These are phyloP conservation scores for Agrochola litura DNA, from an alignment of 2,888 invertebrate species.

Conservation along the genomic window DNA sequence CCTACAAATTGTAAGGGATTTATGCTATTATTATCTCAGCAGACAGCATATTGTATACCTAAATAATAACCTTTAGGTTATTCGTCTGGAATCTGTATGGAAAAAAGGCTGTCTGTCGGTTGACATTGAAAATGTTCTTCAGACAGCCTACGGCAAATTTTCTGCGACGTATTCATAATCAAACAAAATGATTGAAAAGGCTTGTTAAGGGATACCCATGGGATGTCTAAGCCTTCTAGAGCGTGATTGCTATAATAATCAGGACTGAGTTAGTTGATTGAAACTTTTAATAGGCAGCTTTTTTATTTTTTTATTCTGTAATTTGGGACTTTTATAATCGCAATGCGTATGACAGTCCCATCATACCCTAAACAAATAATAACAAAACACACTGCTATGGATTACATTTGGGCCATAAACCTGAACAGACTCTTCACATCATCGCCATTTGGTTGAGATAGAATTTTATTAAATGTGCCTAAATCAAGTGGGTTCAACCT, in stretches of 20 bases:
- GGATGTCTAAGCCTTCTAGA: background rate
- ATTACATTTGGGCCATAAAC: too few species aligned
- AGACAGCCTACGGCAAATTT: background rate
- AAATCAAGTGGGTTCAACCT: too few species aligned
- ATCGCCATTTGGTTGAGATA: too few species aligned
- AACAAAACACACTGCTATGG: too few species aligned
- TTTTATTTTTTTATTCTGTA: too few species aligned
- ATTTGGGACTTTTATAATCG: too few species aligned
- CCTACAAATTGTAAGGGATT: conserved; percentile 3
- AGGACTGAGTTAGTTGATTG: background rate
- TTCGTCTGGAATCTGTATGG: background rate
- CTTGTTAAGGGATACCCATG: background rate
- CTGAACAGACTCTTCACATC: too few species aligned
- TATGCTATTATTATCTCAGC: conserved; percentile 2
- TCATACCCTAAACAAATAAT: too few species aligned
- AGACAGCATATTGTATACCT: conserved; percentile 22
- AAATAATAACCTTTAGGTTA: conserved; percentile 13
- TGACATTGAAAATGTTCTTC: conserved; percentile 7
- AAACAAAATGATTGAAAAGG: background rate
- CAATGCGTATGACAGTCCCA: too few species aligned
- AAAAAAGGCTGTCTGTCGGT: background rate
- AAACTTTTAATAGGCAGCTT: background rate
- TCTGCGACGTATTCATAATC: background rate
- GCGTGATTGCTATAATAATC: background rate
- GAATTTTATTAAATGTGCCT: too few species aligned